Conservation (phyloP, 1,140 invertebrate genomes). For the Sitodiplosis mosellana region DNA sequence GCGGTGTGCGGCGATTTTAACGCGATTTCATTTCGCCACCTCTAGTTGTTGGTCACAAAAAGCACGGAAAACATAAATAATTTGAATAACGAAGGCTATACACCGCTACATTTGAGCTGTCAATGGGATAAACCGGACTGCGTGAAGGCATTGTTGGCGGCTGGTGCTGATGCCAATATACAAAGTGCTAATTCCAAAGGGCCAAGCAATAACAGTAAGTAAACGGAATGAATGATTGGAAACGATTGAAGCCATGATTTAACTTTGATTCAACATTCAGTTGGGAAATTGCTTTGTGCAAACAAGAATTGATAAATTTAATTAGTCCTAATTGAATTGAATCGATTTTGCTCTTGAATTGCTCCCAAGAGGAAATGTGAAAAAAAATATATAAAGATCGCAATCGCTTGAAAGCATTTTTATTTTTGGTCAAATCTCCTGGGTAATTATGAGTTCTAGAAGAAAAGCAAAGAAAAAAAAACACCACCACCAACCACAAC, state of each 20-base stretch:
- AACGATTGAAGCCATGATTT: neutral
- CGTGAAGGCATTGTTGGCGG: conserved; percentile 59
- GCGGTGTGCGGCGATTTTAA: too few species aligned
- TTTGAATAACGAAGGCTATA: conserved; percentile 61
- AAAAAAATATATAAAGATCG: too few species aligned
- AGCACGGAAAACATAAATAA: conserved; percentile 41
- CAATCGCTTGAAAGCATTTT: too few species aligned
- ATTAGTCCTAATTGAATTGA: neutral
- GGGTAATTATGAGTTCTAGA: too few species aligned
- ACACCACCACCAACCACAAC: too few species aligned
- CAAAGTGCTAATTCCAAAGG: conserved; percentile 28
- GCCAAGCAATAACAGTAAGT: conserved; percentile 16
- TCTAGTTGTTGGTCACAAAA: conserved; percentile 16
- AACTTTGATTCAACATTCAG: neutral
- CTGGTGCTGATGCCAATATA: conserved; percentile 75
- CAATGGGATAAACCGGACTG: conserved; percentile 67
- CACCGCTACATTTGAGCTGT: conserved; percentile 74
- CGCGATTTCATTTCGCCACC: neutral
- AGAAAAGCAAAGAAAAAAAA: too few species aligned
- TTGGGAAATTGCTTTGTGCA: neutral
- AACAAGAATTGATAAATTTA: neutral
- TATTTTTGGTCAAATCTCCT: too few species aligned
- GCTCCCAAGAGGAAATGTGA: too few species aligned
- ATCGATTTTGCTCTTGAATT: too few species aligned
- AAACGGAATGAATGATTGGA: too few species aligned